Evolutionary conservation across 2,113 vertebrate species (phyloP).

Genomic region (Meleagris gallopavo): DNA sequence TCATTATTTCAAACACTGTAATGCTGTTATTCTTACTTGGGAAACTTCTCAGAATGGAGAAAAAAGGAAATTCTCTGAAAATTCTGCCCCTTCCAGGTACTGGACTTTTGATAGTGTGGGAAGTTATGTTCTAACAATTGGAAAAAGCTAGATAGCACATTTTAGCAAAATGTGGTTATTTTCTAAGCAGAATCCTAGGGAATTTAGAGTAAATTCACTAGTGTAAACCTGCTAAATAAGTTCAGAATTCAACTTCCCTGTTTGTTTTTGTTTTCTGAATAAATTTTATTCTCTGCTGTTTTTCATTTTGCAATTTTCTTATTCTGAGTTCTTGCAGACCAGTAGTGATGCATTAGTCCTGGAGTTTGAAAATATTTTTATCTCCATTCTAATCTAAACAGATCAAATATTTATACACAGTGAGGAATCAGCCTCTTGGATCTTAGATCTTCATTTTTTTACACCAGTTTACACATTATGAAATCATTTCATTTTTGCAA

Average conservation of each 20-base stretch:
- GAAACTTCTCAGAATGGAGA: background rate
- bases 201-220: background rate
- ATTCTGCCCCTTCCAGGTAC: rapidly evolving
- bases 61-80: background rate
- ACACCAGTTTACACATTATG: background rate
- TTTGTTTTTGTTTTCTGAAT: background rate
- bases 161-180: background rate
- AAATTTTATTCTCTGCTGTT: background rate
- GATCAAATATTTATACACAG: slow-evolving; percentile 10
- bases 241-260: background rate
- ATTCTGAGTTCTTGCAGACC: background rate
- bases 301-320: background rate
- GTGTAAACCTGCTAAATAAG: background rate
- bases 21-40: background rate
- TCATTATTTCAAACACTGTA: background rate
- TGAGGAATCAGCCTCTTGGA: background rate
- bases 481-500: background rate
- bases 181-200: background rate
- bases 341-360: background rate
- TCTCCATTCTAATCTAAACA: background rate
- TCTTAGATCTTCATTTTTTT: background rate
- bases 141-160: background rate
- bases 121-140: background rate
- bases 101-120: background rate
- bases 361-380: background rate